Evolutionary conservation across 2,797 vertebrate species (phyloP), one percentile per base, ranked within the genome.

Genomic region (Eulemur rubriventer): DNA sequence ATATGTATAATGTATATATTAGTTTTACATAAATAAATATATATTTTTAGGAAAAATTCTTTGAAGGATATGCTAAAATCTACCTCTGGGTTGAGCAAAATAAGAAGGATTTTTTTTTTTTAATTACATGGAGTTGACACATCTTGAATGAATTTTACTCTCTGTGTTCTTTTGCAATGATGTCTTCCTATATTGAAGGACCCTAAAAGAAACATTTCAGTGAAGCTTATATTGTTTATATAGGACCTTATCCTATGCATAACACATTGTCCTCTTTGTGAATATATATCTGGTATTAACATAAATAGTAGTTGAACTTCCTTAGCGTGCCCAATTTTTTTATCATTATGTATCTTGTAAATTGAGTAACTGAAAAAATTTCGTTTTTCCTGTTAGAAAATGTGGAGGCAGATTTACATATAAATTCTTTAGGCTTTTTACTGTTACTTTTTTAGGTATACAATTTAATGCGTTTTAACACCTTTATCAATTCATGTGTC

Each of bases 11-110:
- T 67, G 2, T 63, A 48, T 72, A 26, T 65, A 87, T 75, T 30
- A 61, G 55, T 46, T 61, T 73, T 73, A 28, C 41, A 33, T 50
- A 48, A 57, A 50, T 85, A 76, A 76, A 41, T 89, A 65, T 33
- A 38, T 20, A 67, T 28, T n/a, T 52, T 48, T 61, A 80, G 28
- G 17, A 59, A 83, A 35, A 26, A 76, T 43, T 43, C 33, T 85
- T 69, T 92, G 20, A 87, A 76, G 9, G 18, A 52, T 82, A 82
- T 89, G 18, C 52, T 93, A 82, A 93, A 84, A 75, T 93, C 50
- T 91, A 80, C 28, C 46, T 90, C 55, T 84, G 24, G 18, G 63
- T 59, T 93, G 14, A 93, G n/a, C 43, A 93, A 94, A 91, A 35
- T 38, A 24, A 73, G 0, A 30, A 72, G 0, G n/a, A 65, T 20